Evolutionary conservation across 2,888 invertebrate species (phyloP), one percentile per base, ranked within the genome.

Genomic region (Apamea epomidion): DNA sequence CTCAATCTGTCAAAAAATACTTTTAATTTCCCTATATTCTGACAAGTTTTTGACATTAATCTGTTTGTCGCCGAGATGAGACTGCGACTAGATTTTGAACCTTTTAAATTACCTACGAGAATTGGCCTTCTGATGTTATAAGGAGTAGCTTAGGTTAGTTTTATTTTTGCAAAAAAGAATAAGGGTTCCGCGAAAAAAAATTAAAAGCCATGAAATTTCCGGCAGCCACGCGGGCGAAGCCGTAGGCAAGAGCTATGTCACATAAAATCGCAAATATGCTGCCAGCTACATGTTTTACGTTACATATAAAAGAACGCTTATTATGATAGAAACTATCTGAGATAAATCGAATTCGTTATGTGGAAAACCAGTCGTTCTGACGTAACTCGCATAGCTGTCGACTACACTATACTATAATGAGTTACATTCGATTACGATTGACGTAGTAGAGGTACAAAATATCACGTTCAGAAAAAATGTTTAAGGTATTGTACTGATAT

Each of bases 281-380:
- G 42, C 16, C 25, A n/a, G 25, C 21, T n/a, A 32, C 7, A 29
- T 70, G 10, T 25, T 67, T 51, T 48, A 73, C 45, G 21, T 25
- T 48, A 21, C 8, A 21, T 29, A 60, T 65, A 25, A 51, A 32
- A 68, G 2, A 72, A 77, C 10, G 32, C 16, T 67, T 51, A 73
- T 60, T 83, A 82, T 64, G 79, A 79, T 64, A 29, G 68, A 79
- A 72, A 72, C 68, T 62, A 69, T 58, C 32, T 37, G 51, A 74
- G 60, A 65, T 74, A 79, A 62, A 70, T 84, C 58, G 64, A 80
- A 84, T 70, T 70, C 12, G 64, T 70, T 51, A 67, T 73, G 80
- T 60, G 80, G 74, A 73, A 81, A 85, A 85, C 75, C 51, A 80
- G 75, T 65, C 58, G 37, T 2, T 25, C 8, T 84, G 65, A 84